Conservation (phyloP, 2,113 vertebrate genomes). For the Otocyon megalotis region DNA sequence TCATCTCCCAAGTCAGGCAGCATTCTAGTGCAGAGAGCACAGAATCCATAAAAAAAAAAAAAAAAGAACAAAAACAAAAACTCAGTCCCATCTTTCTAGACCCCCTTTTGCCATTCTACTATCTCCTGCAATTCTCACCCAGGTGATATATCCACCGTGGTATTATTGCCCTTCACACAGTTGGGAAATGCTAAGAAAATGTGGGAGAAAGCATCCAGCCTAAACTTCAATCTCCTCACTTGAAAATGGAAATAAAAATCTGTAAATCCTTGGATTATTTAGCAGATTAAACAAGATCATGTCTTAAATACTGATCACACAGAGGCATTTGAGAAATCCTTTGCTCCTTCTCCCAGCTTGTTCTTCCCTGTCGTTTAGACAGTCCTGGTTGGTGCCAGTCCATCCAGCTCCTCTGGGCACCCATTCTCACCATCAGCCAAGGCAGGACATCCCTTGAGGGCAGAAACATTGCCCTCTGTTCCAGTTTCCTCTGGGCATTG, state of each 20-base stretch:
- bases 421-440: not conserved
- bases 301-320: not conserved
- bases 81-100: not conserved
- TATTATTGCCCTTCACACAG: not conserved
- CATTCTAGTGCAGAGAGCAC: conserved; percentile 12
- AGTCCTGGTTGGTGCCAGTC: not conserved
- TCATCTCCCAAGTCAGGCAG: not conserved
- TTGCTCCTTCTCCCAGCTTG: not conserved
- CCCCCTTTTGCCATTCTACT: not conserved
- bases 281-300: conserved; percentile 44
- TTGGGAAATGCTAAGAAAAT: not conserved
- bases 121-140: not conserved
- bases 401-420: not conserved
- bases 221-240: not conserved
- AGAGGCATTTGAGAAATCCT: not conserved
- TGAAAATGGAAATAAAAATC: conserved; percentile 20
- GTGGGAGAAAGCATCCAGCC: not conserved
- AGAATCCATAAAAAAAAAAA: not conserved
- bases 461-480: not conserved
- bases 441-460: conserved; percentile 36
- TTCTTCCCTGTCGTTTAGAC: not conserved
- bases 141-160: not conserved
- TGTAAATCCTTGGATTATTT: not conserved
- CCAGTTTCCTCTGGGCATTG: not conserved
- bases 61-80: not conserved